A percentile compares a stretch with the other conserved stretches of the same genome.
Evolutionary conservation across 2,113 vertebrate genomes (phyloP).

Genomic region (Podarcis muralis): DNA sequence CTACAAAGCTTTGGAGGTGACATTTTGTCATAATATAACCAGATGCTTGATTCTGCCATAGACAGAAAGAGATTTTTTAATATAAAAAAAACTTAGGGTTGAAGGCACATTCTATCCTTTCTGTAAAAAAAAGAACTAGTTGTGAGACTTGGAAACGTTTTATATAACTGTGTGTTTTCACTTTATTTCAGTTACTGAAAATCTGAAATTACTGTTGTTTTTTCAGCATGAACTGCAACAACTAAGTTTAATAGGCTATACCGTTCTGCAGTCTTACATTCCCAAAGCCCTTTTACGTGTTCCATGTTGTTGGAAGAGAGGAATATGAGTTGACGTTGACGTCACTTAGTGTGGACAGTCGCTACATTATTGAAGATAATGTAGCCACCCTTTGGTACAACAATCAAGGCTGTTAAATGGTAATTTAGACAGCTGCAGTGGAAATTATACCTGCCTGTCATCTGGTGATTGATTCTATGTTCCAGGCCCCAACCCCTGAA

Average conservation of each 20-base stretch:
- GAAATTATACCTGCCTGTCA: neutral
- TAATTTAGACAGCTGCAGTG: neutral
- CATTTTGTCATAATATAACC: neutral
- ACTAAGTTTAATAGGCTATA: too few species aligned
- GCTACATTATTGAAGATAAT: neutral
- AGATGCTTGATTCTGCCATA: neutral
- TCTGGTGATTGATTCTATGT: too few species aligned
- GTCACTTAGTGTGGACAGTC: too few species aligned
- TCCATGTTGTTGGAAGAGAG: too few species aligned
- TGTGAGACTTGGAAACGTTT: neutral
- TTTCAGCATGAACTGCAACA: too few species aligned
- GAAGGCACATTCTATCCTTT: neutral
- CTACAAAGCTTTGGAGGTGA: neutral
- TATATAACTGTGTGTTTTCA: neutral
- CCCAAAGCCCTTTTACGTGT: too few species aligned
- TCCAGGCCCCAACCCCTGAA: too few species aligned
- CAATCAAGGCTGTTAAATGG: neutral
- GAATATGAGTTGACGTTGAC: too few species aligned
- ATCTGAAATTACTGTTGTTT: too few species aligned
- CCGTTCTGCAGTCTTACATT: too few species aligned
- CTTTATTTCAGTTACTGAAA: too few species aligned
- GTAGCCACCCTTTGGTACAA: neutral
- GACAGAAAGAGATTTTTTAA: neutral
- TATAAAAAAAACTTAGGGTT: neutral
- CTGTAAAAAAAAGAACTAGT: neutral